A percentile compares a stretch with the other conserved stretches of the same genome.
Conservation (phyloP, 2,888 invertebrate species). For the Chalcis sispes region DNA sequence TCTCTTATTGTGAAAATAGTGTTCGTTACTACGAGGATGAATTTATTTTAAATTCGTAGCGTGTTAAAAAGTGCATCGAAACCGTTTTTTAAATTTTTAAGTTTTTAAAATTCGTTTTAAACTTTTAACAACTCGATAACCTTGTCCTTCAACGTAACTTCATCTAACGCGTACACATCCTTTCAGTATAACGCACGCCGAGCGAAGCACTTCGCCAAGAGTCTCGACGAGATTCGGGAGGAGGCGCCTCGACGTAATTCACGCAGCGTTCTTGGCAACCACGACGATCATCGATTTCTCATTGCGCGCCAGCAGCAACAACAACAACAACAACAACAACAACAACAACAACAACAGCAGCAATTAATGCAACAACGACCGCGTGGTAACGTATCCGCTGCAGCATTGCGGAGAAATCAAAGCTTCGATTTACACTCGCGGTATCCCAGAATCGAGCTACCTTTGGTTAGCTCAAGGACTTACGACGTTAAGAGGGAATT, state of each 20-base stretch:
- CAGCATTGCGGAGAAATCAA: conserved; percentile 68
- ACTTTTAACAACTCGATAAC: not conserved
- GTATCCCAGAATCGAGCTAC: conserved; percentile 53
- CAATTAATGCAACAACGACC: conserved; percentile 19
- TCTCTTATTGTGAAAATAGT: not conserved
- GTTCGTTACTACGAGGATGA: not conserved
- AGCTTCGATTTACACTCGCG: conserved; percentile 69
- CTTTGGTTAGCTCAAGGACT: conserved; percentile 66
- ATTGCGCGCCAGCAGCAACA: not conserved
- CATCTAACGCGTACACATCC: no score
- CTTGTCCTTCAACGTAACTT: no score
- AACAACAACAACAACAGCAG: not conserved
- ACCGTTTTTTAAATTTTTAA: no score
- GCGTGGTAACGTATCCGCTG: conserved; percentile 37
- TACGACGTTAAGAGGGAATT: conserved; percentile 67
- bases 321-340: not conserved
- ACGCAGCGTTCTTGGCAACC: conserved; percentile 43
- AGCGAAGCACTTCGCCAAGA: conserved; percentile 67
- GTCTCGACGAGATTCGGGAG: conserved; percentile 70
- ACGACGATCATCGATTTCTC: not conserved
- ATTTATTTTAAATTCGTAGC: no score
- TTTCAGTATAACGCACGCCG: conserved; percentile 39
- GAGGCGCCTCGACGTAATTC: conserved; percentile 60
- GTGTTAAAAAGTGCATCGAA: no score
- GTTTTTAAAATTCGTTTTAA: not conserved